Conservation (phyloP, 2,888 invertebrate genomes). For the Yponomeuta sedellus region DNA sequence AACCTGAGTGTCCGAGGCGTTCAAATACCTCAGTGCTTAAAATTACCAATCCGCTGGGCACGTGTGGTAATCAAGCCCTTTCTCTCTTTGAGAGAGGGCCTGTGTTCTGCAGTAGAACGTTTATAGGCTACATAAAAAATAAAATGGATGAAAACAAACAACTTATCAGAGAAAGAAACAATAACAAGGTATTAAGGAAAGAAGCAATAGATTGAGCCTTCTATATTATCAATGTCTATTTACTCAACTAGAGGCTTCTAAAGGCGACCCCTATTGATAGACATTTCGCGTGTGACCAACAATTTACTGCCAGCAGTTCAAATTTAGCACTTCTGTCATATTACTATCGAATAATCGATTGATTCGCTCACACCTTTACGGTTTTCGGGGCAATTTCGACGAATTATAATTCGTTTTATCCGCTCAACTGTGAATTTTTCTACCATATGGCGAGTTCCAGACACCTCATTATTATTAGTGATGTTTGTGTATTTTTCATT, state of each 20-base stretch:
- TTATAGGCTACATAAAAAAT: too few species aligned
- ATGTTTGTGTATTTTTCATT: neutral
- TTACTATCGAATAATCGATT: constrained; percentile 53
- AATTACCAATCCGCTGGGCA: too few species aligned
- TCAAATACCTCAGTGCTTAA: too few species aligned
- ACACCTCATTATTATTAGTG: neutral
- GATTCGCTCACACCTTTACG: constrained; percentile 53
- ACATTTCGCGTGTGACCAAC: constrained; percentile 70
- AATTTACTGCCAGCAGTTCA: constrained; percentile 53
- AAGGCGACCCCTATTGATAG: constrained; percentile 71
- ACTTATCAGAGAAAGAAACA: too few species aligned
- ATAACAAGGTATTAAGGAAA: too few species aligned
- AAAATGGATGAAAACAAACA: too few species aligned
- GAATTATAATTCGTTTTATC: constrained; percentile 10
- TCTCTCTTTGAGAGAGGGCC: too few species aligned
- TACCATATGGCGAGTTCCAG: neutral
- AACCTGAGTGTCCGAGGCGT: too few species aligned
- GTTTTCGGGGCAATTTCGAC: constrained; percentile 22
- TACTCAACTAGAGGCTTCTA: constrained; percentile 18
- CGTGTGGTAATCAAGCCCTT: too few species aligned
- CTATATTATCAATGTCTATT: too few species aligned
- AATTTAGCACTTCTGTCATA: constrained; percentile 70
- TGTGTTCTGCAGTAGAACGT: too few species aligned
- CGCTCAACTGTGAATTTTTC: neutral
- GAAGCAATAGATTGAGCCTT: too few species aligned